Percentiles rank a stretch among this genome's conserved stretches.
Evolutionary conservation across 2,888 invertebrate species (phyloP).

Genomic region (Volucella zonaria): DNA sequence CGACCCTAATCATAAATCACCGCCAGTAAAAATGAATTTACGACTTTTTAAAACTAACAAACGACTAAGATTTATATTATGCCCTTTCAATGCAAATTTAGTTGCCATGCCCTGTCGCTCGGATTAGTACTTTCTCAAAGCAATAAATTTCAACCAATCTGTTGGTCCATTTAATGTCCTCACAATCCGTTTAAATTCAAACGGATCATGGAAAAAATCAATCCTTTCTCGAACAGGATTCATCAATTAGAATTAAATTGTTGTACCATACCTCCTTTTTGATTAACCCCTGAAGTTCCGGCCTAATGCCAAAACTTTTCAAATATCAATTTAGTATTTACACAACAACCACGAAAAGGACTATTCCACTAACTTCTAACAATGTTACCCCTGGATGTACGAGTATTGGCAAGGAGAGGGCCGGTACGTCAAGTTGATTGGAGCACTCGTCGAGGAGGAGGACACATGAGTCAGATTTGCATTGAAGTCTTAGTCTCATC

Average conservation of each 20-base stretch:
- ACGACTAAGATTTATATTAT: too few species aligned
- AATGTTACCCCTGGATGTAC: background rate
- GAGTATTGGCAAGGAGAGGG: too few species aligned
- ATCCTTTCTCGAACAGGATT: background rate
- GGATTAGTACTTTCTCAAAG: too few species aligned
- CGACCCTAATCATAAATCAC: too few species aligned
- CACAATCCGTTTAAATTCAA: background rate
- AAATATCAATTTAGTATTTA: constrained; percentile 51
- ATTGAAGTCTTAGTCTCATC: constrained; percentile 24
- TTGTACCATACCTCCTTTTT: background rate
- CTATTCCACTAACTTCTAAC: constrained; percentile 26
- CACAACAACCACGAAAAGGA: constrained; percentile 21
- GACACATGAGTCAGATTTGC: constrained; percentile 36
- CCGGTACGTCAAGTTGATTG: too few species aligned
- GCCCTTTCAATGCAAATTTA: too few species aligned
- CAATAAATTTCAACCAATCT: too few species aligned
- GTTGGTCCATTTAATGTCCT: background rate
- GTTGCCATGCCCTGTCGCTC: too few species aligned
- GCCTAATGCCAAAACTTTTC: constrained; percentile 49
- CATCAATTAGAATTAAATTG: background rate
- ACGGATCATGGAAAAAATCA: background rate
- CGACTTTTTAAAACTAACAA: too few species aligned
- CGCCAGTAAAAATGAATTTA: too few species aligned
- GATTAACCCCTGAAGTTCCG: constrained; percentile 28
- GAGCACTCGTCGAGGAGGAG: background rate